These are phyloP conservation scores for Thecocarcelia acutangulata DNA, from an alignment of 2,888 invertebrate species.

Conservation along the genomic window DNA sequence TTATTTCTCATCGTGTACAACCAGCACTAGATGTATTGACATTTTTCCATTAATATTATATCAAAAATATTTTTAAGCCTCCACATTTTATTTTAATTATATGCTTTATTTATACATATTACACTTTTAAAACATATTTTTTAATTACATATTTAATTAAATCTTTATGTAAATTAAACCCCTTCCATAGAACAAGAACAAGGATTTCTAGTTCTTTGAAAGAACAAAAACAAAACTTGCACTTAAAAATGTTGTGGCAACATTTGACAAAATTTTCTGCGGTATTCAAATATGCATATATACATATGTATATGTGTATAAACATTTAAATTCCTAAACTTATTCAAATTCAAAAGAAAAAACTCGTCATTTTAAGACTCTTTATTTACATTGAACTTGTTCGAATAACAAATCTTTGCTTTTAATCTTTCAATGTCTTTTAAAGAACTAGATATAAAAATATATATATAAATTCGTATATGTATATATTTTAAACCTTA, in stretches of 20 bases:
- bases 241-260: slow-evolving; percentile 3
- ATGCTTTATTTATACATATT: too few relatives aligned
- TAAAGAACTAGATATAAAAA: background rate
- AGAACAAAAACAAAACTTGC: slow-evolving; percentile 19
- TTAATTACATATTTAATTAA: slow-evolving; percentile 3
- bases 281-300: slow-evolving; percentile 11
- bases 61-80: too few relatives aligned
- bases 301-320: background rate
- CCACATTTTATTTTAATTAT: too few relatives aligned
- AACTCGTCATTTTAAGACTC: background rate
- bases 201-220: slow-evolving; percentile 62
- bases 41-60: too few relatives aligned
- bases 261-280: slow-evolving; percentile 19
- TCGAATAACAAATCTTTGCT: slow-evolving; percentile 25
- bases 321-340: background rate
- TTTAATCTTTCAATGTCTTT: slow-evolving; percentile 44
- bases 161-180: slow-evolving; percentile 34
- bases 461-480: too few relatives aligned
- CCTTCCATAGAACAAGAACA: slow-evolving; percentile 61
- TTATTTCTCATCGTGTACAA: too few relatives aligned
- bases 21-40: too few relatives aligned
- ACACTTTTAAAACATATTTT: too few relatives aligned
- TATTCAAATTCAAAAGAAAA: background rate
- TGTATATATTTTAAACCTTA: slow-evolving; percentile 25
- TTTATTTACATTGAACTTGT: slow-evolving; percentile 47